Evolutionary conservation across 1,140 invertebrate genomes (phyloP), one percentile per base, ranked within the genome.

Genomic region (Dendroctonus valens): DNA sequence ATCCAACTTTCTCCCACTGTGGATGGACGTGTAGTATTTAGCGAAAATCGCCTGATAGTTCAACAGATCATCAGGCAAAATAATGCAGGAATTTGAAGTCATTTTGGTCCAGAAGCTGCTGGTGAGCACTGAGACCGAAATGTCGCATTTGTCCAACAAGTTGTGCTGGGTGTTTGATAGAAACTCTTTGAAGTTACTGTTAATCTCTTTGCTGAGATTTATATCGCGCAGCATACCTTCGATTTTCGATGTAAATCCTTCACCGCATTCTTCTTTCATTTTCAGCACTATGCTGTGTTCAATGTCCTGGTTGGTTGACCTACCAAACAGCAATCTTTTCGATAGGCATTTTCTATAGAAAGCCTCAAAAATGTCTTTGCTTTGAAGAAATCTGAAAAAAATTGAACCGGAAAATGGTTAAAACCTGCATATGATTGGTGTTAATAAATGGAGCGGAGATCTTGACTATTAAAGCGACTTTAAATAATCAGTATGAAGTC

Each of bases 201-300:
- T 97, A 53, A 98, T 91, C 78, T 97, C 95, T 80, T 95, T 94
- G 52, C 94, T 97, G 15, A 98, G 80, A 79, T 98, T 95, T 91
- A 98, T 98, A 74, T 99, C 97, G 80, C 97, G 97, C 74, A 99
- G 98, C 97, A 99, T 99, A 69, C 96, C 96, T 81, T 99, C 96
- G 7, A 98, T 80, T 81, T 98, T 98, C 62, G 92, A 93, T 0
- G 96, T 98, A 77, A 98, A 99, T 4, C 91, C 94, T 41, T 93
- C 93, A 5, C 97, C 97, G 78, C 97, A 99, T 82, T 99, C 97
- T 78, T 96, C 93, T 77, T n/a, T 98, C 98, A 52, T 81, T 82
- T 99, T 99, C 0, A 92, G 94, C 7, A 99, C 80, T 94, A 99
- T 98, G 11, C 93, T 96, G 77, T 98, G 98, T 80, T 99, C 97